Base-by-base conservation (phyloP, 2,113 vertebrate genomes). In the Nothoprocta pentlandii region DNA sequence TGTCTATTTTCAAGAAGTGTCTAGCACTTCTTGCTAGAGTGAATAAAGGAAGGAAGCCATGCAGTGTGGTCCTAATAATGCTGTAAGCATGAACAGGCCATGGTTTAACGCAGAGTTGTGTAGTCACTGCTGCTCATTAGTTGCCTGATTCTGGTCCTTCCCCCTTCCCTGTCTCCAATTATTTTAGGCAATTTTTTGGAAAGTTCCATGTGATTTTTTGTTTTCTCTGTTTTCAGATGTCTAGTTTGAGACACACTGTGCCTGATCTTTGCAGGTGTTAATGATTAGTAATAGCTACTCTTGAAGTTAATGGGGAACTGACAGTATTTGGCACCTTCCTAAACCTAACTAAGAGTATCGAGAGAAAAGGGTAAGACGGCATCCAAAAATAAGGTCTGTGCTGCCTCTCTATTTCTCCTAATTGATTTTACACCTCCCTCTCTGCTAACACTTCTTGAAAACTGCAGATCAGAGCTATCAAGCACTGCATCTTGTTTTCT, bases 11-110 rank as follows among this genome's bases (percentile, higher is more conserved):
- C n/a, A n/a, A n/a, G n/a, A n/a, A n/a, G n/a, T n/a, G n/a, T n/a
- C n/a, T n/a, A n/a, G n/a, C n/a, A n/a, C n/a, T n/a, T n/a, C 53
- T 25, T 58, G 39, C 64, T 42, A 44, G 39, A 75, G 44, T 56
- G 68, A 83, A 67, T 67, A 86, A 79, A 62, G 47, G 54, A 67
- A 85, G 54, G 79, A 87, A 88, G 68, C 61, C 25, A 4, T 3
- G 49, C 10, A 80, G 63, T 12, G 8, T n/a, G 28, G 76, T 61
- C 85, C 23, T 74, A 76, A 80, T 75, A 64, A 78, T 0, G 9
- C 46, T 4, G 3, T 54, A 63, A 75, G 46, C 0, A 0, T 13
- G 44, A 69, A 23, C 42, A n/a, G 53, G 10, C 61, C 0, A 0
- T 30, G 68, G 12, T 25, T 36, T 25, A 26, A 41, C 3, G 59